A percentile compares a stretch with the other conserved stretches of the same genome.
phyloP scores from a whole-genome alignment of 2,797 vertebrate species.

The Mionectes olivaceus region DNA sequence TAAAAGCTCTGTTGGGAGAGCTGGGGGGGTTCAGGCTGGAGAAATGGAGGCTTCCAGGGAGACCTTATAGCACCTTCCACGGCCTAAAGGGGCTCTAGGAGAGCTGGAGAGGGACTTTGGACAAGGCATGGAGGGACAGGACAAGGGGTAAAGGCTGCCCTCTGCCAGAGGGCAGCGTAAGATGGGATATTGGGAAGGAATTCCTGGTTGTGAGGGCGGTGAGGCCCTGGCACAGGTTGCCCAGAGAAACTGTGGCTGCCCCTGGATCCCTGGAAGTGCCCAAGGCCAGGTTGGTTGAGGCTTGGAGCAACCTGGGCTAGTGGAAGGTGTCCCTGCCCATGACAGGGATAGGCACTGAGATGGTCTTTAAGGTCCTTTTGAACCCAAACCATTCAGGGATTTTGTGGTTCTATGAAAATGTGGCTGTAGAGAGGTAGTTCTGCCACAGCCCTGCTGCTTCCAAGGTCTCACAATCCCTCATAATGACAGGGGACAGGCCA shows the following conservation, averaged over 20 bases:
- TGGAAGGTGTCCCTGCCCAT: neutral
- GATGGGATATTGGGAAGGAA: neutral
- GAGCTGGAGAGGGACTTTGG: neutral
- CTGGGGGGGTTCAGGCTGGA: neutral
- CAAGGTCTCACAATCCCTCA: neutral
- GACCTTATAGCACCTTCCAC: rapidly evolving
- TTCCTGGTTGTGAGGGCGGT: rapidly evolving
- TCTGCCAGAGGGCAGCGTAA: rapidly evolving
- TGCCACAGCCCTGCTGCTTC: neutral
- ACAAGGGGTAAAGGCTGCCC: neutral
- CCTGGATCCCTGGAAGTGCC: neutral
- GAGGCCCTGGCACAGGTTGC: neutral
- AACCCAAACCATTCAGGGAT: neutral
- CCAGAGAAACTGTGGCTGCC: neutral
- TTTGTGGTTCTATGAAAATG: neutral
- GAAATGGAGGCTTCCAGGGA: neutral
- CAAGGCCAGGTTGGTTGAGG: neutral
- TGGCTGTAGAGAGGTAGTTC: neutral
- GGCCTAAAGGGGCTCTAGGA: neutral
- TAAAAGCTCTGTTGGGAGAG: neutral
- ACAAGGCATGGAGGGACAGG: neutral
- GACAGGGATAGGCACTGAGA: no score
- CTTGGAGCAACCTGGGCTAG: neutral
- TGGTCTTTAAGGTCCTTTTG: neutral
- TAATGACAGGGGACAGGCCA: neutral